Evolutionary conservation across 2,888 invertebrate genomes (phyloP).

Genomic region (Dryocosmus kuriphilus): DNA sequence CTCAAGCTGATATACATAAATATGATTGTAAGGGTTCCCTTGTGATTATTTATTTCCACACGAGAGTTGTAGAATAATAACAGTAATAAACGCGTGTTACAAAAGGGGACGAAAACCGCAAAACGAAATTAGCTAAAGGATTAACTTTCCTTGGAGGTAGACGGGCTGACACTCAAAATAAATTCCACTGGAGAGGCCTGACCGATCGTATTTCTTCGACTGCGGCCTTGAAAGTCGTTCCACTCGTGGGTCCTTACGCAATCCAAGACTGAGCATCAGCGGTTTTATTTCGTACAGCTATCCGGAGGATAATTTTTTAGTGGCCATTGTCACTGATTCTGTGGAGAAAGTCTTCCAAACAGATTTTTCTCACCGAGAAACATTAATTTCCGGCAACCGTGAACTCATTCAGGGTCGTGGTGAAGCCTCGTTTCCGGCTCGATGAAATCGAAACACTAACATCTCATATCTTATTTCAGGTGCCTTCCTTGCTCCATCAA

Average conservation of each 20-base stretch:
- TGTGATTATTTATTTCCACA: slow-evolving; percentile 39
- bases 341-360: slow-evolving; percentile 27
- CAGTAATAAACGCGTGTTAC: slow-evolving; percentile 33
- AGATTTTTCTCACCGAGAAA: slow-evolving; percentile 26
- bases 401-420: slow-evolving; percentile 16
- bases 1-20: slow-evolving; percentile 12
- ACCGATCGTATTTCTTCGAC: slow-evolving; percentile 62
- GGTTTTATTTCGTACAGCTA: slow-evolving; percentile 48
- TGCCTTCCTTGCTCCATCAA: neutral
- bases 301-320: slow-evolving; percentile 41
- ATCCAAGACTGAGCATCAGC: slow-evolving; percentile 44
- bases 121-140: slow-evolving; percentile 38
- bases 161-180: slow-evolving; percentile 56
- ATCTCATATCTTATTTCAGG: neutral
- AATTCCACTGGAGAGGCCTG: slow-evolving; percentile 64
- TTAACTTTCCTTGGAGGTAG: slow-evolving; percentile 36
- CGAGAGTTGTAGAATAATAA: slow-evolving; percentile 26
- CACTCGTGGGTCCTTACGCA: slow-evolving; percentile 52
- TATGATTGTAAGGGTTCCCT: neutral
- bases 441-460: slow-evolving; percentile 17
- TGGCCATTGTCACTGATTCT: slow-evolving; percentile 24
- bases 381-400: slow-evolving; percentile 13
- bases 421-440: neutral
- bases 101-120: slow-evolving; percentile 34
- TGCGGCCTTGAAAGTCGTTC: slow-evolving; percentile 67